A percentile compares a stretch with the other conserved stretches of the same genome.
phyloP scores from a whole-genome alignment of 2,888 invertebrate genomes.

The Hirtodrosophila alboralis region DNA sequence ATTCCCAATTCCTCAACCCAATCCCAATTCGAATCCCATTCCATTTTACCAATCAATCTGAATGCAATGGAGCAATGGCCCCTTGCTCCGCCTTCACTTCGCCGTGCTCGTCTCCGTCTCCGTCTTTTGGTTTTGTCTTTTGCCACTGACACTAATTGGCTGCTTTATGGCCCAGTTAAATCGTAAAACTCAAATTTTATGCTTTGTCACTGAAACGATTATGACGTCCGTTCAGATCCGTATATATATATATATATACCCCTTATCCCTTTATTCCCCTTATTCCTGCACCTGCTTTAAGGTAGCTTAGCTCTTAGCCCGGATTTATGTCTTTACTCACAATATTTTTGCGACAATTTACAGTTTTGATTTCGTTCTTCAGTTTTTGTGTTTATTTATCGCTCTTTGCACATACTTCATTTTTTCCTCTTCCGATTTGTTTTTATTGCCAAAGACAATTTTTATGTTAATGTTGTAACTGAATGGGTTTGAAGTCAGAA shows the following conservation, averaged over 20 bases:
- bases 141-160: slow-evolving; percentile 80
- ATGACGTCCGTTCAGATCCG: slow-evolving; percentile 73
- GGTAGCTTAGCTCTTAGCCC: slow-evolving; percentile 48
- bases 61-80: slow-evolving; percentile 33
- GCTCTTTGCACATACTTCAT: slow-evolving; percentile 59
- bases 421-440: slow-evolving; percentile 11
- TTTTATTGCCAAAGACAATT: slow-evolving; percentile 27
- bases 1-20: no score
- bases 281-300: slow-evolving; percentile 12
- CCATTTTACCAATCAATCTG: slow-evolving; percentile 1
- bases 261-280: no score
- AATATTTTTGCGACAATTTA: slow-evolving; percentile 64
- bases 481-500: slow-evolving; percentile 3
- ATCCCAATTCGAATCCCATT: not conserved
- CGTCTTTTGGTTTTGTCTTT: slow-evolving; percentile 31
- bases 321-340: slow-evolving; percentile 69
- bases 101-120: slow-evolving; percentile 2
- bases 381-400: slow-evolving; percentile 48
- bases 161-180: slow-evolving; percentile 78
- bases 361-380: slow-evolving; percentile 74
- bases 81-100: slow-evolving; percentile 2
- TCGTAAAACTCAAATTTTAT: slow-evolving; percentile 81
- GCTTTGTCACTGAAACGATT: slow-evolving; percentile 78
- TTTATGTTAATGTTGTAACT: not conserved
- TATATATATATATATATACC: no score